A percentile compares a stretch with the other conserved stretches of the same genome.
Conservation (phyloP, 2,888 invertebrate species). For the Euzetes globulus region DNA sequence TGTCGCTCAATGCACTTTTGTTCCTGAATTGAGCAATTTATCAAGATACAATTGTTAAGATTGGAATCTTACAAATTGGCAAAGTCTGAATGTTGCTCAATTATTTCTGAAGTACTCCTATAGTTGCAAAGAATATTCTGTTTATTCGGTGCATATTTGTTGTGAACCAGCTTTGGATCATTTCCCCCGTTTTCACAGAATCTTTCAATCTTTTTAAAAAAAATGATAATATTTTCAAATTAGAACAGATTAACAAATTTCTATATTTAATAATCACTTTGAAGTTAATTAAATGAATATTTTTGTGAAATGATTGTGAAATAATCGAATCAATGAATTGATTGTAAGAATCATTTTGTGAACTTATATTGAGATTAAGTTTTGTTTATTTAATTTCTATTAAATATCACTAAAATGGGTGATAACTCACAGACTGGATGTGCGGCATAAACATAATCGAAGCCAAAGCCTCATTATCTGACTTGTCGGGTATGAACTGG, state of each 20-base stretch:
- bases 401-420: background rate
- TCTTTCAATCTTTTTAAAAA: constrained; percentile 31
- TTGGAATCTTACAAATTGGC: constrained; percentile 47
- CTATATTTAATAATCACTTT: too few relatives aligned
- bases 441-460: constrained; percentile 45
- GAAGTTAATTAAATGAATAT: too few relatives aligned
- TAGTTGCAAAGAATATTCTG: constrained; percentile 47
- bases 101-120: constrained; percentile 45
- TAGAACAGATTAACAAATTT: background rate
- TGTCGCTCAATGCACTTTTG: background rate
- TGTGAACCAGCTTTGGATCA: constrained; percentile 31
- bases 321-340: background rate
- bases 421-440: constrained; percentile 44
- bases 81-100: constrained; percentile 40
- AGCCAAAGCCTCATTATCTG: constrained; percentile 41
- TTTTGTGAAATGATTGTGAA: too few relatives aligned
- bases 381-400: background rate
- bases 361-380: background rate
- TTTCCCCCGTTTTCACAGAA: background rate
- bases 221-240: background rate
- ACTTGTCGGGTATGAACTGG: constrained; percentile 41
- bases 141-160: constrained; percentile 44
- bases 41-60: background rate
- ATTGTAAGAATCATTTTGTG: background rate
- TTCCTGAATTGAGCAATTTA: background rate